Evolutionary conservation across 2,888 invertebrate species (phyloP).

Genomic region (Thera obeliscata): DNA sequence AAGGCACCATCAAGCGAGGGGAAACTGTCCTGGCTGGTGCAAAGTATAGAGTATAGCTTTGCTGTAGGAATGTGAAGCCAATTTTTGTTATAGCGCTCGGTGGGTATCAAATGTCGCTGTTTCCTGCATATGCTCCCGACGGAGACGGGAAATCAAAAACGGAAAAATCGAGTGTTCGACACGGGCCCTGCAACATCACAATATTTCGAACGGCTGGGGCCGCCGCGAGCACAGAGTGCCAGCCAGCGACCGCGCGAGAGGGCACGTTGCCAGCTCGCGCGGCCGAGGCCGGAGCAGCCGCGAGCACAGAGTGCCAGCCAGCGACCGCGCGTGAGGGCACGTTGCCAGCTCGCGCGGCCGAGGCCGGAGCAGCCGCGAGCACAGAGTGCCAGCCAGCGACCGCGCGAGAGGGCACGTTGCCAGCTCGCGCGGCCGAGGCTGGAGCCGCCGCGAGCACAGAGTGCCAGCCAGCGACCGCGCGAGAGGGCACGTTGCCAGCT

Average conservation of each 20-base stretch:
- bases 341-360: no score
- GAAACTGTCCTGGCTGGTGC: no score
- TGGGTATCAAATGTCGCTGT: slow-evolving; percentile 49
- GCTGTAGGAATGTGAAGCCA: no score
- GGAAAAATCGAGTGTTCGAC: slow-evolving; percentile 38
- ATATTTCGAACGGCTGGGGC: slow-evolving; percentile 12
- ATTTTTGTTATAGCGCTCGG: no score
- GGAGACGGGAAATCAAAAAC: slow-evolving; percentile 19
- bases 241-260: slow-evolving; percentile 53
- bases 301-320: slow-evolving; percentile 61
- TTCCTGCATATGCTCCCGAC: slow-evolving; percentile 57
- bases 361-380: slow-evolving; percentile 46
- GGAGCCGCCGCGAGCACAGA: slow-evolving; percentile 49
- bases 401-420: not conserved
- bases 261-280: no score
- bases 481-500: no score
- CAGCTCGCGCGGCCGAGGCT: not conserved
- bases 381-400: slow-evolving; percentile 62
- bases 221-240: slow-evolving; percentile 56
- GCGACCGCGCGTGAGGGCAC: slow-evolving; percentile 45
- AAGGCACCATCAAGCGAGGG: no score
- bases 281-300: slow-evolving; percentile 23
- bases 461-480: slow-evolving; percentile 61
- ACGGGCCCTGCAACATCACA: slow-evolving; percentile 26
- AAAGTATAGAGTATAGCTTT: no score